Evolutionary conservation across 2,888 invertebrate genomes (phyloP).

Genomic region (Clostera curtula): DNA sequence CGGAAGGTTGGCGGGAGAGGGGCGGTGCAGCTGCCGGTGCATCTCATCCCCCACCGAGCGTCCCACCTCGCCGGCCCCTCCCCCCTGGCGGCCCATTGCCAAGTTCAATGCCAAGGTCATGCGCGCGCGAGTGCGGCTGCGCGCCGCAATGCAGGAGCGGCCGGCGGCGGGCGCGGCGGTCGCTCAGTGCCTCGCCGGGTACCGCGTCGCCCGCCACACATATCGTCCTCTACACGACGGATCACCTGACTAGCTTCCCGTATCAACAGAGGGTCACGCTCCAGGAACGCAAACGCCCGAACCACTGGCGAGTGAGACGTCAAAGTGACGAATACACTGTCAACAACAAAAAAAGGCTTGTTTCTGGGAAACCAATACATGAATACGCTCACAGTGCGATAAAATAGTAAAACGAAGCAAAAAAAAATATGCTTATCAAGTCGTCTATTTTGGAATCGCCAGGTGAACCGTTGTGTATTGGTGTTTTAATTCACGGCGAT

Average conservation of each 20-base stretch:
- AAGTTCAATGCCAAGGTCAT: conserved; percentile 90
- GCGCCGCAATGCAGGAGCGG: conserved; percentile 80
- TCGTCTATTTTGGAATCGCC: conserved; percentile 18
- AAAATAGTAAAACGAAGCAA: no score
- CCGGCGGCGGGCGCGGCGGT: conserved; percentile 51
- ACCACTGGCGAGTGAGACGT: no score
- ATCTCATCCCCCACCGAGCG: conserved; percentile 42
- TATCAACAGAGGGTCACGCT: conserved; percentile 13
- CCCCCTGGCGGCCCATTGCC: conserved; percentile 74
- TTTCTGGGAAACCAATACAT: no score
- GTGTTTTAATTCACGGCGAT: conserved; percentile 20
- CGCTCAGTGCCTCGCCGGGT: conserved; percentile 64
- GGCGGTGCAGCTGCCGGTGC: conserved; percentile 69
- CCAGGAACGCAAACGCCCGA: conserved; percentile 10
- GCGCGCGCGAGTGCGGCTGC: conserved; percentile 78
- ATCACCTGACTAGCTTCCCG: conserved; percentile 38
- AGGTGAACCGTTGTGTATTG: conserved; percentile 29
- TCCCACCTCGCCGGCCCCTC: conserved; percentile 21
- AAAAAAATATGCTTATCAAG: no score
- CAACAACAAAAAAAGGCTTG: no score
- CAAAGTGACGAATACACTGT: no score
- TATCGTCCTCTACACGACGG: conserved; percentile 36
- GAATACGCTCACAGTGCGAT: no score
- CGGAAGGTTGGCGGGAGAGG: conserved; percentile 51
- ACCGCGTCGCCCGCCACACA: conserved; percentile 55